These are phyloP conservation scores for Orussus abietinus DNA, from an alignment of 1,140 invertebrate genomes.

Conservation along the genomic window DNA sequence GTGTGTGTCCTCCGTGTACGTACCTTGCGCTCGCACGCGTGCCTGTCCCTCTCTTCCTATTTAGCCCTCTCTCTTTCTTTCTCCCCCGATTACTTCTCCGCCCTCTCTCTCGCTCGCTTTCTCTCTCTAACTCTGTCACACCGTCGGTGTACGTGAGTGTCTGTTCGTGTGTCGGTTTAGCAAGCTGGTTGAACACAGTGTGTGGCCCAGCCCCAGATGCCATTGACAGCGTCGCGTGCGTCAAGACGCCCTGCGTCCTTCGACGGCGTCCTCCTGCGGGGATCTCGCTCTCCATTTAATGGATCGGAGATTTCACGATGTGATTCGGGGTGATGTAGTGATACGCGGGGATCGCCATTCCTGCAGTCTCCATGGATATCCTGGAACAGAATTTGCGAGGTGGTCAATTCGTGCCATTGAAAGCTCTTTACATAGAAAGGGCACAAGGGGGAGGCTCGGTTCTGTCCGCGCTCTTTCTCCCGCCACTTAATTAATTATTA, in stretches of 20 bases:
- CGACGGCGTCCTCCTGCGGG: constrained; percentile 29
- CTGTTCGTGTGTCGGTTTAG: constrained; percentile 27
- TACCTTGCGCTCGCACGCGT: too few species aligned
- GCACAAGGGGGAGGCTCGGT: background rate
- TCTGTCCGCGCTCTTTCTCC: background rate
- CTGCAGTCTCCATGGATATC: constrained; percentile 90
- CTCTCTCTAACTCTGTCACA: constrained; percentile 16
- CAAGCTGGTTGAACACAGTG: constrained; percentile 41
- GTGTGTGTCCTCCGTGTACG: constrained; percentile 25
- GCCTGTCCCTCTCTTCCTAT: constrained; percentile 21
- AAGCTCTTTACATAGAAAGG: too few species aligned
- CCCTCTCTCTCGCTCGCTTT: constrained; percentile 10
- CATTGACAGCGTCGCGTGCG: constrained; percentile 29
- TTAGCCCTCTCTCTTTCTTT: constrained; percentile 9
- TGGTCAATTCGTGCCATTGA: too few species aligned
- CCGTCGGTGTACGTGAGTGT: constrained; percentile 10
- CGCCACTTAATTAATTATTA: too few species aligned
- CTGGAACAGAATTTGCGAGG: constrained; percentile 57
- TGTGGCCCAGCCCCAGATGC: constrained; percentile 34
- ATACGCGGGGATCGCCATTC: constrained; percentile 82
- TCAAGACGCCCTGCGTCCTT: constrained; percentile 31
- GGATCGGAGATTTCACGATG: constrained; percentile 86
- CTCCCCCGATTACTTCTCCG: constrained; percentile 9
- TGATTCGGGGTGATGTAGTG: constrained; percentile 88
- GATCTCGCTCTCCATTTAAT: constrained; percentile 60